Conservation (phyloP, 2,797 vertebrate genomes). For the Falco biarmicus region DNA sequence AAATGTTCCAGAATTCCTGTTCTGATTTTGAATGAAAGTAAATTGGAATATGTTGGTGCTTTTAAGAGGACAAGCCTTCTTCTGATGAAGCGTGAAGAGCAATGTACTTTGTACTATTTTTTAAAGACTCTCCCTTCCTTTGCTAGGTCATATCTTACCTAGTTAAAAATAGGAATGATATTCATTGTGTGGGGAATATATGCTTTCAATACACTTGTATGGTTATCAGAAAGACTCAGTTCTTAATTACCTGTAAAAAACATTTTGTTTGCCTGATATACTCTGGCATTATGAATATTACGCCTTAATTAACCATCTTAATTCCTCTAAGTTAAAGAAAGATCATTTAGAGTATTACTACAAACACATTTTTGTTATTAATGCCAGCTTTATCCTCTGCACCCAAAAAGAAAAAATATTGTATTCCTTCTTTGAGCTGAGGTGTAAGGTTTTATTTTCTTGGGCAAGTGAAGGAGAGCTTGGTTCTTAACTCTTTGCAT, state of each 20-base stretch:
- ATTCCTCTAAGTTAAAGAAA: conserved; percentile 21
- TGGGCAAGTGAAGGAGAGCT: not conserved
- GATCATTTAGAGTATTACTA: not conserved
- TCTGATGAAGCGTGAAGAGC: not conserved
- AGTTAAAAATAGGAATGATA: not conserved
- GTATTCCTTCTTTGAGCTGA: not conserved
- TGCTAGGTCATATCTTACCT: not conserved
- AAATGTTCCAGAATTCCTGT: not conserved
- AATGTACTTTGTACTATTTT: not conserved
- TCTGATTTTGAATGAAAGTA: not conserved
- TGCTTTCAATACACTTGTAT: not conserved
- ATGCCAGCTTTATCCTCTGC: not conserved
- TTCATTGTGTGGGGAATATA: not conserved
- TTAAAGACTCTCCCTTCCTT: not conserved
- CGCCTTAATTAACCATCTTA: conserved; percentile 1
- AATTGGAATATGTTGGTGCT: not conserved
- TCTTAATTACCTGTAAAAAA: not conserved
- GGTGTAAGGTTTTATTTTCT: not conserved
- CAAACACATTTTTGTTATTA: not conserved
- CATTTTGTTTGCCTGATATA: not conserved
- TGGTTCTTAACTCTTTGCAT: not conserved
- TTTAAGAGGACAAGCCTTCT: not conserved
- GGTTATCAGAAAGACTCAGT: not conserved
- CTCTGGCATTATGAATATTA: not conserved
- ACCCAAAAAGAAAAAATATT: not conserved